Evolutionary conservation across 2,797 vertebrate genomes (phyloP).

Genomic region (Notamacropus eugenii): DNA sequence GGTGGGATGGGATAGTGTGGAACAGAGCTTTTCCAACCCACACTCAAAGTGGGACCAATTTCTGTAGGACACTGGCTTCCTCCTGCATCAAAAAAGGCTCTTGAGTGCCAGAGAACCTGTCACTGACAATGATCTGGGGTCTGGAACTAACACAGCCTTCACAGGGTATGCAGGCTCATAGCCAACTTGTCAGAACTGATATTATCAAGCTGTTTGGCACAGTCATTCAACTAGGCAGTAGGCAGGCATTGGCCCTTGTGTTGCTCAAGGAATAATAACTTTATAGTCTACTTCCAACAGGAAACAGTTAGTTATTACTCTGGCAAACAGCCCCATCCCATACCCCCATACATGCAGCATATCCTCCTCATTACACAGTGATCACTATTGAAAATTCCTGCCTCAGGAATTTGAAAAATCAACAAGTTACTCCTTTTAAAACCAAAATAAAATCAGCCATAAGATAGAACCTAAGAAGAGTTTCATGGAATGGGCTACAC

Average conservation of each 20-base stretch:
- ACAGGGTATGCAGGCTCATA: not conserved
- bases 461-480: not conserved
- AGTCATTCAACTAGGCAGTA: not conserved
- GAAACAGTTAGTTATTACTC: not conserved
- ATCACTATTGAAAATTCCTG: not conserved
- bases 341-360: not conserved
- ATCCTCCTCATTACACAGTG: not conserved
- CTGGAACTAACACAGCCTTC: not conserved
- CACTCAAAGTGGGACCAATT: not conserved
- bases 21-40: not conserved
- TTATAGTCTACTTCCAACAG: not conserved
- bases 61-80: not conserved
- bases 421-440: not conserved
- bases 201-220: not conserved
- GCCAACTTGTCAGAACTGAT: not conserved
- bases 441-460: not conserved
- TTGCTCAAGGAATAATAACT: not conserved
- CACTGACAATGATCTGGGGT: not conserved
- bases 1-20: not conserved
- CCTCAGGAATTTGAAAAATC: slow-evolving; percentile 3
- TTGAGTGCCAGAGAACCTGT: slow-evolving; percentile 17
- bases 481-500: not conserved
- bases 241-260: not conserved
- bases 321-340: not conserved
- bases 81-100: not conserved